Evolutionary conservation across 2,888 invertebrate genomes (phyloP).

Genomic region (Microctonus hyperodae): DNA sequence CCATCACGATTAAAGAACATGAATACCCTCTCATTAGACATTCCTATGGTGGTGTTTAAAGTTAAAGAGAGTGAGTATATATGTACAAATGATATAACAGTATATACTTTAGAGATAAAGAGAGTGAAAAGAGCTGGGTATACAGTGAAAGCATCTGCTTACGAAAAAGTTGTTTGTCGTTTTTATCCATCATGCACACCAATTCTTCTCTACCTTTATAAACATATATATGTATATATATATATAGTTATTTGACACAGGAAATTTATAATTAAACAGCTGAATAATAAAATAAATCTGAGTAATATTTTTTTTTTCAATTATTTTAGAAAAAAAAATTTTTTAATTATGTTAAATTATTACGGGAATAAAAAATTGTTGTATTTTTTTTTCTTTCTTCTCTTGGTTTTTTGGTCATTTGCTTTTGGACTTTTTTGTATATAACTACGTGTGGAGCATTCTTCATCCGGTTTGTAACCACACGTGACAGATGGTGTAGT

Average conservation of each 20-base stretch:
- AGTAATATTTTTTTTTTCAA: too few species aligned
- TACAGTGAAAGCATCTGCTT: slow-evolving; percentile 25
- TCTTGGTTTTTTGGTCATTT: not conserved
- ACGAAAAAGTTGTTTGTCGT: slow-evolving; percentile 26
- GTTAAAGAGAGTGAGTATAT: slow-evolving; percentile 1
- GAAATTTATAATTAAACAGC: too few species aligned
- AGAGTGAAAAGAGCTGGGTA: not conserved
- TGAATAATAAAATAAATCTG: too few species aligned
- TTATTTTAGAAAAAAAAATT: too few species aligned
- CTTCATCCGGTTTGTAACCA: not conserved
- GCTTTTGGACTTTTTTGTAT: not conserved
- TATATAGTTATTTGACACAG: not conserved
- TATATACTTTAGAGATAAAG: not conserved
- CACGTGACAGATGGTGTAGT: slow-evolving; percentile 35
- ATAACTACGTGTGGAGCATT: not conserved
- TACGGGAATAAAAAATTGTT: not conserved
- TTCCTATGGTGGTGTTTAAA: slow-evolving; percentile 31
- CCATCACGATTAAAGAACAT: slow-evolving; percentile 35
- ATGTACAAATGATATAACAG: not conserved
- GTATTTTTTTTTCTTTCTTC: too few species aligned
- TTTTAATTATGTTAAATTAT: too few species aligned
- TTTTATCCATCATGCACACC: not conserved
- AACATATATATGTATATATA: not conserved
- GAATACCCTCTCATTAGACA: slow-evolving; percentile 37
- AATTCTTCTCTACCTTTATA: not conserved